Conservation (phyloP, 2,888 invertebrate genomes). For the Oconnorella tubifera region DNA sequence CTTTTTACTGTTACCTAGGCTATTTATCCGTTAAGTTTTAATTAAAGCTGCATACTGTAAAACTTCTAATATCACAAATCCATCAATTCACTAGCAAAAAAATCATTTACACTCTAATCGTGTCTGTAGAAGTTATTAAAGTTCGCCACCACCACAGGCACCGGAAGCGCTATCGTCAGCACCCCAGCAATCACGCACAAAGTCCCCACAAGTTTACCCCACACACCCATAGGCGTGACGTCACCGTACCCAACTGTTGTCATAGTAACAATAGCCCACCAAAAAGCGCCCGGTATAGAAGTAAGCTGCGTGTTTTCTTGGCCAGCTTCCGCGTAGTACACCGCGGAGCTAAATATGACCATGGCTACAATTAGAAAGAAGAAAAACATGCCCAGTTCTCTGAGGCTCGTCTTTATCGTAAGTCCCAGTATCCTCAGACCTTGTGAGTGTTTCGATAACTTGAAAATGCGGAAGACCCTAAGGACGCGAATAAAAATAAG, state of each 20-base stretch:
- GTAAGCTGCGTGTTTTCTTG: conserved; percentile 38
- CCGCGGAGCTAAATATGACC: conserved; percentile 45
- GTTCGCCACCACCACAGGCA: conserved; percentile 58
- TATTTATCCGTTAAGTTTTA: too few species aligned
- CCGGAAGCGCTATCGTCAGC: conserved; percentile 57
- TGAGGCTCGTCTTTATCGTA: conserved; percentile 40
- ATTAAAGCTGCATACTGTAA: too few species aligned
- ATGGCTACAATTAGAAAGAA: conserved; percentile 46
- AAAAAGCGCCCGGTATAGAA: conserved; percentile 51
- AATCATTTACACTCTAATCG: not conserved
- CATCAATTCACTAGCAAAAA: too few species aligned
- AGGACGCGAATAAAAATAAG: conserved; percentile 42
- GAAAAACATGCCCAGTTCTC: conserved; percentile 29
- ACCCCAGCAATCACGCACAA: conserved; percentile 58
- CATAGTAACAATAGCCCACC: conserved; percentile 53
- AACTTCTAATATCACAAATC: too few species aligned
- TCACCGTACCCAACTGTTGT: conserved; percentile 55
- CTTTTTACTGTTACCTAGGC: too few species aligned
- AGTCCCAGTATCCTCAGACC: conserved; percentile 51
- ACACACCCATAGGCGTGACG: conserved; percentile 52
- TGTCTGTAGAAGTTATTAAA: conserved; percentile 41
- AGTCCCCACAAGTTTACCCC: conserved; percentile 57
- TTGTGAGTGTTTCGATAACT: conserved; percentile 39
- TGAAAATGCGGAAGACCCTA: conserved; percentile 47
- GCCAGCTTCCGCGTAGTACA: conserved; percentile 47